Conservation (phyloP, 2,888 invertebrate genomes). For the Oithona nana region DNA sequence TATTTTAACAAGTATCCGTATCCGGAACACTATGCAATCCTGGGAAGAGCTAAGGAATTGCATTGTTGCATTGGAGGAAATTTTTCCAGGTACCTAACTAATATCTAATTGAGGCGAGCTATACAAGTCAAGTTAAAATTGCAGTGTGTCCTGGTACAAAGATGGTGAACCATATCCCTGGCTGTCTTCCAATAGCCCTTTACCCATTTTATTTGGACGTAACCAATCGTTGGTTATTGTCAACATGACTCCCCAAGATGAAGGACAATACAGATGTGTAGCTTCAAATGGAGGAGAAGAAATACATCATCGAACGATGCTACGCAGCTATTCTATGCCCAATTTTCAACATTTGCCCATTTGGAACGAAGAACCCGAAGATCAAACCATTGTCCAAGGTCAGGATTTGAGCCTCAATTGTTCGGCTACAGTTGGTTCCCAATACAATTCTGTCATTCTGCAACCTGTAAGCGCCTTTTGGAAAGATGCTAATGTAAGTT, state of each 20-base stretch:
- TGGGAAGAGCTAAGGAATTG: constrained; percentile 3
- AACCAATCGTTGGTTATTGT: not conserved
- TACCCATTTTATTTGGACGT: constrained; percentile 1
- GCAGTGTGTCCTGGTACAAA: constrained; percentile 1
- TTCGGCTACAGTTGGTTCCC: not conserved
- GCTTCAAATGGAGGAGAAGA: not conserved
- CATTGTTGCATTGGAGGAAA: constrained; percentile 6
- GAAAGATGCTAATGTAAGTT: too few relatives aligned
- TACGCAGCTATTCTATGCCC: not conserved
- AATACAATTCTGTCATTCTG: not conserved
- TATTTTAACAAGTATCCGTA: constrained; percentile 8
- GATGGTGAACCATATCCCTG: not conserved
- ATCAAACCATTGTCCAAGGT: not conserved
- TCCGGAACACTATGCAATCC: constrained; percentile 7
- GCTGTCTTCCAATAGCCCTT: not conserved
- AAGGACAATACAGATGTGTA: constrained; percentile 9
- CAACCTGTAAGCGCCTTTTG: not conserved
- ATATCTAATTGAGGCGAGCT: too few relatives aligned
- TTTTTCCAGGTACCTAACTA: too few relatives aligned
- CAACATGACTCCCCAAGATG: not conserved
- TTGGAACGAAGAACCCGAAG: not conserved
- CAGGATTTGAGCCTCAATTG: not conserved
- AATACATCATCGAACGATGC: not conserved
- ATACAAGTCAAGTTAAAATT: too few relatives aligned
- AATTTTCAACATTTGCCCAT: not conserved